Conservation (phyloP, 2,888 invertebrate species). For the Cheilosia vulpina region DNA sequence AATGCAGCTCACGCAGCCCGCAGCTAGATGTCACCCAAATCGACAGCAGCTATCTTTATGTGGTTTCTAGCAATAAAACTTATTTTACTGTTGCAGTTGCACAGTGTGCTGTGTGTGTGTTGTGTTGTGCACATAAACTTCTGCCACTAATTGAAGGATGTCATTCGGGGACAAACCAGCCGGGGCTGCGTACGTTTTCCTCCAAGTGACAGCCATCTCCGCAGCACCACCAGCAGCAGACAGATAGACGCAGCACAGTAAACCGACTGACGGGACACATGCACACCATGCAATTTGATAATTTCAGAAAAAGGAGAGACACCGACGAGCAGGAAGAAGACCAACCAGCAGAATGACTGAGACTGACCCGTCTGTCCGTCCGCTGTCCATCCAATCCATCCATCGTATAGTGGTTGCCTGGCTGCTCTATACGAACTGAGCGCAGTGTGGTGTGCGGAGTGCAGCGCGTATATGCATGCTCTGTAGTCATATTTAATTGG, state of each 20-base stretch:
- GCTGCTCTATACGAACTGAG: not conserved
- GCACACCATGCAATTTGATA: constrained; percentile 37
- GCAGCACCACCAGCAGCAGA: constrained; percentile 33
- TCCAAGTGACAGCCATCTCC: constrained; percentile 70
- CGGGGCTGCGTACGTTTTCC: constrained; percentile 63
- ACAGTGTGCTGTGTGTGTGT: not conserved
- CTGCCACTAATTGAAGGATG: constrained; percentile 72
- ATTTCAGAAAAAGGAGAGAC: constrained; percentile 1
- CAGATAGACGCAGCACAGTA: constrained; percentile 25
- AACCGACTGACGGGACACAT: constrained; percentile 26
- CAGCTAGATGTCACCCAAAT: constrained; percentile 73
- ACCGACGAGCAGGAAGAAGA: constrained; percentile 51
- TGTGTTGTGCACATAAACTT: constrained; percentile 34
- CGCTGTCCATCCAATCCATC: constrained; percentile 74
- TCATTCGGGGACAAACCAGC: constrained; percentile 55
- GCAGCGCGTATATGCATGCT: constrained; percentile 79
- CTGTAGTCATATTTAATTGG: constrained; percentile 83
- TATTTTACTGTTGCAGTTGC: constrained; percentile 40
- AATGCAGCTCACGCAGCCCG: constrained; percentile 74
- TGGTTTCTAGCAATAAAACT: constrained; percentile 64
- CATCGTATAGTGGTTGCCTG: constrained; percentile 43
- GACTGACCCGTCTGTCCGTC: constrained; percentile 65
- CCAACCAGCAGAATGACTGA: constrained; percentile 55
- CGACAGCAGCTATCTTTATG: constrained; percentile 74
- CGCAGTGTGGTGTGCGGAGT: not conserved